Evolutionary conservation across 1,140 invertebrate genomes (phyloP).

Genomic region (Pomacea maculata): DNA sequence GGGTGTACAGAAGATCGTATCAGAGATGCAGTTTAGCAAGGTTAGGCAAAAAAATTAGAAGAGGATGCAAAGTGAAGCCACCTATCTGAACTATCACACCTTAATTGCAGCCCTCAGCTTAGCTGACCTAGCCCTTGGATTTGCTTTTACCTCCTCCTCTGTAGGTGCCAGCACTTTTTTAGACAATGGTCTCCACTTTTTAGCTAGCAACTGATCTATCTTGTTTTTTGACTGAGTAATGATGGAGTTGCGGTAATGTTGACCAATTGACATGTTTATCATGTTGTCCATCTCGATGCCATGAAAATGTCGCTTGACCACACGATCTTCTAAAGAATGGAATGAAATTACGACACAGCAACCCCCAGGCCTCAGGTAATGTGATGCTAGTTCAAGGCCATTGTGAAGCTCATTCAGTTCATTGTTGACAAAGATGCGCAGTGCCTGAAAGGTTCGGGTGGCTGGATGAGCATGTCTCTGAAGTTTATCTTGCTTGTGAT

Average conservation of each 20-base stretch:
- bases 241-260: conserved; percentile 32
- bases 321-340: conserved; percentile 94
- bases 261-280: conserved; percentile 35
- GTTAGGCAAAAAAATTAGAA: too few species aligned
- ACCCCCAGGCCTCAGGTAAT: conserved; percentile 81
- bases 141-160: conserved; percentile 77
- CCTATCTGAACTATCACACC: background rate
- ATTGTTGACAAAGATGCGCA: conserved; percentile 96
- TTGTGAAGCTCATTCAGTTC: conserved; percentile 96
- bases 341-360: conserved; percentile 85
- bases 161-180: conserved; percentile 83
- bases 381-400: conserved; percentile 80
- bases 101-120: conserved; percentile 85
- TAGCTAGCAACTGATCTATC: conserved; percentile 71
- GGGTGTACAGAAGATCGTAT: too few species aligned
- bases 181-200: conserved; percentile 79
- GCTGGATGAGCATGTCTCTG: conserved; percentile 81
- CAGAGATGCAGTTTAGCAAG: too few species aligned
- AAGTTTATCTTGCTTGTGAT: conserved; percentile 73
- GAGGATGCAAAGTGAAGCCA: too few species aligned
- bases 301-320: conserved; percentile 88
- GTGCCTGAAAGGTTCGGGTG: conserved; percentile 92
- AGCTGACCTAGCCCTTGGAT: conserved; percentile 87
- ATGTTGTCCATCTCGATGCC: conserved; percentile 49
- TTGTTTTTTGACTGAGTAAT: conserved; percentile 59